Evolutionary conservation across 2,113 vertebrate species (phyloP).

Genomic region (Glareola pratincola): DNA sequence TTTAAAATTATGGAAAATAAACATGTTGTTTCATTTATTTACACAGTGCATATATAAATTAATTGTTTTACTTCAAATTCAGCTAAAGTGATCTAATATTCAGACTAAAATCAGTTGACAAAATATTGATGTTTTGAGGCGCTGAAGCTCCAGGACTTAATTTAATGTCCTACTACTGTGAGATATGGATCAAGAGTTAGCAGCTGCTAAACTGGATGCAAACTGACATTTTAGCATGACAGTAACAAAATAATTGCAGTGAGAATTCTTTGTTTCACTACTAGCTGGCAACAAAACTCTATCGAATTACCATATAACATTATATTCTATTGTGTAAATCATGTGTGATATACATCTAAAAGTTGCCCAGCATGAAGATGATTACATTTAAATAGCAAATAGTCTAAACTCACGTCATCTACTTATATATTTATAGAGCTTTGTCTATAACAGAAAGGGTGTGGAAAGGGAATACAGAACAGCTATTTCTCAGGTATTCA

Average conservation of each 20-base stretch:
- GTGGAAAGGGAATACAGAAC: background rate
- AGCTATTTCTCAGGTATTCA: background rate
- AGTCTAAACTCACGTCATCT: background rate
- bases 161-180: background rate
- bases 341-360: background rate
- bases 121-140: background rate
- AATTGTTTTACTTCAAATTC: background rate
- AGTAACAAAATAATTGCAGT: conserved; percentile 9
- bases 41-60: background rate
- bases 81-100: background rate
- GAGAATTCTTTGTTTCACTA: background rate
- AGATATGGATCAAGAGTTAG: background rate
- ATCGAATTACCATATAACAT: background rate
- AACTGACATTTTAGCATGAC: background rate
- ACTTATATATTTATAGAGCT: background rate
- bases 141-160: background rate
- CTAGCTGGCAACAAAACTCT: background rate
- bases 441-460: background rate
- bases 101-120: background rate
- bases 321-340: background rate
- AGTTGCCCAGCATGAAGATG: background rate
- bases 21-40: background rate
- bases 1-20: background rate
- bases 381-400: background rate
- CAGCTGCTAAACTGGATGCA: background rate